Percentiles rank a stretch among this genome's conserved stretches.
These are phyloP conservation scores for Branchinecta lindahli DNA, from an alignment of 1,140 invertebrate genomes.

Conservation along the genomic window DNA sequence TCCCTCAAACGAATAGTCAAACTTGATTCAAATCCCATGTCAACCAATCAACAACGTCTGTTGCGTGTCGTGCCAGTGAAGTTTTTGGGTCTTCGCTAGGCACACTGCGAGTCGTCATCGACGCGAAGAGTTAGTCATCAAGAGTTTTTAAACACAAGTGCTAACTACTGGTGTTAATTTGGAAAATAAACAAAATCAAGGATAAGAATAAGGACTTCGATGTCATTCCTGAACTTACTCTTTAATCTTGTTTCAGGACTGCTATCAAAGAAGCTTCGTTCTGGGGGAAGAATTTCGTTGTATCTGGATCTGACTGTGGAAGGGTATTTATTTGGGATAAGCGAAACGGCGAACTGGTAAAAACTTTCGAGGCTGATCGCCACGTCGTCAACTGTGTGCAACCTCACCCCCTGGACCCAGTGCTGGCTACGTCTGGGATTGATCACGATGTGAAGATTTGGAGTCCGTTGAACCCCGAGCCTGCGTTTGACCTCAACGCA, in stretches of 20 bases:
- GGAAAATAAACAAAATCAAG: too few species aligned
- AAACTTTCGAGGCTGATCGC: slow-evolving; percentile 62
- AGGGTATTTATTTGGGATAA: slow-evolving; percentile 38
- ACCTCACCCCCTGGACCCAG: slow-evolving; percentile 63
- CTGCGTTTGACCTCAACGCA: slow-evolving; percentile 45
- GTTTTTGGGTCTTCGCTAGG: too few species aligned
- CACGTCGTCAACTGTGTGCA: slow-evolving; percentile 76
- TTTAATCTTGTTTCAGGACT: slow-evolving; percentile 43
- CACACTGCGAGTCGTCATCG: too few species aligned
- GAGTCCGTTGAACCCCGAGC: slow-evolving; percentile 46
- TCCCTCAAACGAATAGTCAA: too few species aligned
- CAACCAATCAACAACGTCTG: too few species aligned
- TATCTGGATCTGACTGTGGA: slow-evolving; percentile 74
- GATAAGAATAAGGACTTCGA: too few species aligned
- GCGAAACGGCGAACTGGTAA: slow-evolving; percentile 46
- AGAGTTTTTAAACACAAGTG: too few species aligned
- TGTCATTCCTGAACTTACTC: too few species aligned
- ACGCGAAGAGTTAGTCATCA: too few species aligned
- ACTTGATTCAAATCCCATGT: too few species aligned
- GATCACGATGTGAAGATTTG: slow-evolving; percentile 80
- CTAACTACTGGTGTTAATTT: too few species aligned
- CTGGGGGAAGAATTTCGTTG: slow-evolving; percentile 65
- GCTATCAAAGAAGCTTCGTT: slow-evolving; percentile 83
- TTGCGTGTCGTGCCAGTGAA: too few species aligned
- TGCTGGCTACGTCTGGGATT: slow-evolving; percentile 71